These are phyloP conservation scores for Anas georgica DNA, from an alignment of 2,797 vertebrate species.

Conservation along the genomic window DNA sequence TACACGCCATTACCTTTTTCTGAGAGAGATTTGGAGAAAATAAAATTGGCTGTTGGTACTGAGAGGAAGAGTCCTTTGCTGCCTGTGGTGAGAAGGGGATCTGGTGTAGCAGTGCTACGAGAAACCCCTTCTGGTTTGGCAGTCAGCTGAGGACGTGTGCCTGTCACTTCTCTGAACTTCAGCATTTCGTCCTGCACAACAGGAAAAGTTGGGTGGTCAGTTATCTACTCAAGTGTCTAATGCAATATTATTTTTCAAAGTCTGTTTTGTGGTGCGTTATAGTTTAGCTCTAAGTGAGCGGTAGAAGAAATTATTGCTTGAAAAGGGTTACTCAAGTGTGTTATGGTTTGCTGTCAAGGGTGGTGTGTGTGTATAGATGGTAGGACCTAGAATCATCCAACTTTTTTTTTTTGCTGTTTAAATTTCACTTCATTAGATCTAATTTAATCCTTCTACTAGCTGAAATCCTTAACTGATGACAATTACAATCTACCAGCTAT, in stretches of 20 bases:
- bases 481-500: neutral
- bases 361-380: neutral
- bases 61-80: neutral
- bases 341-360: neutral
- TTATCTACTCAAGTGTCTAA: neutral
- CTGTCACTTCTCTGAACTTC: accelerated
- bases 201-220: neutral
- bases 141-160: neutral
- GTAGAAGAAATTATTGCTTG: neutral
- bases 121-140: neutral
- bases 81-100: neutral
- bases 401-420: neutral
- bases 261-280: neutral
- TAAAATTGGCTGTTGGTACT: neutral
- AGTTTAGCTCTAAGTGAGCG: neutral
- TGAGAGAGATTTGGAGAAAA: neutral
- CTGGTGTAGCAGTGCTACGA: neutral
- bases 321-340: neutral
- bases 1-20: neutral
- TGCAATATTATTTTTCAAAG: neutral
- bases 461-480: neutral
- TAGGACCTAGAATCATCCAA: neutral
- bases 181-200: neutral
- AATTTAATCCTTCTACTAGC: neutral
- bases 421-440: neutral